Percentiles rank a stretch among this genome's conserved stretches.
Evolutionary conservation across 2,113 vertebrate species (phyloP).

Genomic region (Eclectus roratus): DNA sequence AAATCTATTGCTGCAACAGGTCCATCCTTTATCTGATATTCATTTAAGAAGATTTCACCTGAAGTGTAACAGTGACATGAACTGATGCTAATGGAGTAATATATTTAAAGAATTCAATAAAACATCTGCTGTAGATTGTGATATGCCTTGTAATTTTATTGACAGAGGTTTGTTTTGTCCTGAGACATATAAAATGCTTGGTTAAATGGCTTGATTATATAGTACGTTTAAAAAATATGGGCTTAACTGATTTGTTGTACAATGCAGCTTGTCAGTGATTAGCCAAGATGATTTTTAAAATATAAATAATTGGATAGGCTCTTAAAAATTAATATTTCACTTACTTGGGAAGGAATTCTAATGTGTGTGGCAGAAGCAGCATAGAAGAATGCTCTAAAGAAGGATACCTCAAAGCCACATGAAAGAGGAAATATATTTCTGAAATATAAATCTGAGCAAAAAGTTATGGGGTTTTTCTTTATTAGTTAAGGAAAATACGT

Average conservation of each 20-base stretch:
- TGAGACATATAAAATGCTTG: constrained; percentile 29
- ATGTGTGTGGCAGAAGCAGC: not conserved
- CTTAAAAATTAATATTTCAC: not conserved
- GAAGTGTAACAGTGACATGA: constrained; percentile 53
- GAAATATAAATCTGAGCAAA: not conserved
- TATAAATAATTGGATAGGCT: constrained; percentile 11
- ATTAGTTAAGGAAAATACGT: not conserved
- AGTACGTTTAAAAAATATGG: not conserved
- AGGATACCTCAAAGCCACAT: not conserved
- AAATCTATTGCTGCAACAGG: constrained; percentile 72
- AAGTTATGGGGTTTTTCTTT: not conserved
- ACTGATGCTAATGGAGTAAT: constrained; percentile 63
- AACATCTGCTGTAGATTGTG: constrained; percentile 37
- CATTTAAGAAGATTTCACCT: constrained; percentile 59
- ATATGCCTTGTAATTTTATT: constrained; percentile 63
- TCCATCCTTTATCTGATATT: constrained; percentile 65
- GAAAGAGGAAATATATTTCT: not conserved
- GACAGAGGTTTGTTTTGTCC: constrained; percentile 58
- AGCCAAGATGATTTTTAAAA: constrained; percentile 18
- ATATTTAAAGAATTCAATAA: constrained; percentile 67
- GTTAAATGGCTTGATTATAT: constrained; percentile 37
- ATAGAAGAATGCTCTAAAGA: not conserved
- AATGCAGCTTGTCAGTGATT: not conserved
- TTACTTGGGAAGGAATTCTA: not conserved
- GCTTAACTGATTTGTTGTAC: not conserved